Conservation (phyloP, 2,113 vertebrate species). For the Zingel zingel region DNA sequence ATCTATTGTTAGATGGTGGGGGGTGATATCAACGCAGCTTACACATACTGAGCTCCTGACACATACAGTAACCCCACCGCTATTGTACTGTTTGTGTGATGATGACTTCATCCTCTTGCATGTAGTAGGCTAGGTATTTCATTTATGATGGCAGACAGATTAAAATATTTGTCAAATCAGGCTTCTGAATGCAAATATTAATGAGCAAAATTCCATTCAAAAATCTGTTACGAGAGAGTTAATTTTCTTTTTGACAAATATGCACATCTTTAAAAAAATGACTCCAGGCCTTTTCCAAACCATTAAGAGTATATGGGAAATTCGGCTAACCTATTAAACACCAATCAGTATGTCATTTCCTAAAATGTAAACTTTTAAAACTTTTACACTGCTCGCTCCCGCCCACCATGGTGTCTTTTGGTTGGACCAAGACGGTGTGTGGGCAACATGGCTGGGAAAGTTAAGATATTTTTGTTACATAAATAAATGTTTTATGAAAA, state of each 20-base stretch:
- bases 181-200: neutral
- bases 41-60: conserved; percentile 31
- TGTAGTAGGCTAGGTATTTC: neutral
- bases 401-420: neutral
- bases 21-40: conserved; percentile 16
- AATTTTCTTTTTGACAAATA: neutral
- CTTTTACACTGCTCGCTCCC: neutral
- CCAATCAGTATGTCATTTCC: too few relatives aligned
- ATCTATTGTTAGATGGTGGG: conserved; percentile 26
- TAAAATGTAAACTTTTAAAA: neutral
- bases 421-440: neutral
- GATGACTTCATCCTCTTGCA: neutral
- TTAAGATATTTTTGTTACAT: neutral
- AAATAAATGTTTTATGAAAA: neutral
- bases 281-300: neutral
- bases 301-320: neutral
- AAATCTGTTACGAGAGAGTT: neutral
- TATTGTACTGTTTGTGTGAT: neutral
- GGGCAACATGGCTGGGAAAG: neutral
- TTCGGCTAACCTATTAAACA: neutral
- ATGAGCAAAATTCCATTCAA: neutral
- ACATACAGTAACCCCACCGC: conserved; percentile 3
- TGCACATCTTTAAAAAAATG: neutral
- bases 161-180: neutral
- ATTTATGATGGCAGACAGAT: neutral